These are phyloP conservation scores for Brachionus plicatilis DNA, from an alignment of 1,140 invertebrate species.

Conservation along the genomic window DNA sequence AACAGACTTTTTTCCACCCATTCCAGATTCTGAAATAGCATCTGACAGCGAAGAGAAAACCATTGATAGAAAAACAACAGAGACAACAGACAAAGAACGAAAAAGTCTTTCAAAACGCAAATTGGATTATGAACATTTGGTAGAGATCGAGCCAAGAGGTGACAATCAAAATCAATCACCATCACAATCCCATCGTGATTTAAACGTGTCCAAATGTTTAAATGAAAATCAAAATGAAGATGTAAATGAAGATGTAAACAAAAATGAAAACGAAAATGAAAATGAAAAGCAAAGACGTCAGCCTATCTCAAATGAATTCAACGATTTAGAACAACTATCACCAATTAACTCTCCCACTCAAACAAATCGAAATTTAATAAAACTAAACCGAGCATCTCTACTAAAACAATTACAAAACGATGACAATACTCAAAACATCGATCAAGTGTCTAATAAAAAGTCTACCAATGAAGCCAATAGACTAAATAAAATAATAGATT, in stretches of 20 bases:
- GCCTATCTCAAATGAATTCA: background rate
- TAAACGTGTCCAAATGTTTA: too few species aligned
- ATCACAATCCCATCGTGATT: too few species aligned
- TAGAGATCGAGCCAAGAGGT: background rate
- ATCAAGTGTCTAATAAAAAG: background rate
- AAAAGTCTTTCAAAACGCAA: background rate
- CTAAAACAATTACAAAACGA: background rate
- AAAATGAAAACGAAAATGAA: background rate
- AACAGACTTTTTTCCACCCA: background rate
- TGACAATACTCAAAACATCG: background rate
- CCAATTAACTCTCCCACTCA: background rate
- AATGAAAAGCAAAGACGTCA: slow-evolving; percentile 25
- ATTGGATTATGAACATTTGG: background rate
- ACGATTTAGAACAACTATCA: background rate
- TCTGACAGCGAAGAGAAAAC: background rate
- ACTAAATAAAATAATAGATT: too few species aligned
- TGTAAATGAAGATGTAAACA: background rate
- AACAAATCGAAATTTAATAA: background rate
- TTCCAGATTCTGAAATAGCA: background rate
- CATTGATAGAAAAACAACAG: background rate
- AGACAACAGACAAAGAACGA: background rate
- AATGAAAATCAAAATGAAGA: background rate
- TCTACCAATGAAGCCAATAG: background rate
- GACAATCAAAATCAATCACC: background rate
- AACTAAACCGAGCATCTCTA: background rate